Conservation (phyloP, 1,140 invertebrate genomes). For the Marisa cornuarietis region DNA sequence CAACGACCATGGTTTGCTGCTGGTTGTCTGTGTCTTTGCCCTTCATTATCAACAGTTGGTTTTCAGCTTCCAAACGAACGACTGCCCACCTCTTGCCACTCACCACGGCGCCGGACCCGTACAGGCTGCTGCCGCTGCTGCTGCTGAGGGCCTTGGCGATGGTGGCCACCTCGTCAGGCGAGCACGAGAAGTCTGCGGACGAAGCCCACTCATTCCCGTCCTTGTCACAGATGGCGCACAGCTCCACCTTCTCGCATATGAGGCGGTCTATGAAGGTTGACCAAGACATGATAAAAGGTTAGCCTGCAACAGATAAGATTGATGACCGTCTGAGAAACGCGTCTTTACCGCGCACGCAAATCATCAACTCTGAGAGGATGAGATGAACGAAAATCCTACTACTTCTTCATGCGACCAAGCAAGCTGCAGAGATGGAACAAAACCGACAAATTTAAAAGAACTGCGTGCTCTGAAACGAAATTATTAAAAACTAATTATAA, state of each 20-base stretch:
- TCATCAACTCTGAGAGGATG: not conserved
- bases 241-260: constrained; percentile 8
- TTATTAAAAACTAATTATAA: not conserved
- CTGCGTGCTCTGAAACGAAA: too few species aligned
- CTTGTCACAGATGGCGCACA: constrained; percentile 22
- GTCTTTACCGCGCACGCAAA: not conserved
- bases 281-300: constrained; percentile 25
- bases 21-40: constrained; percentile 26
- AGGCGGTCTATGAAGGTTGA: constrained; percentile 17
- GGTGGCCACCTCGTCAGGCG: constrained; percentile 19
- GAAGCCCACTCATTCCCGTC: constrained; percentile 22
- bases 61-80: constrained; percentile 19
- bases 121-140: constrained; percentile 15
- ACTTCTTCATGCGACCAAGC: not conserved
- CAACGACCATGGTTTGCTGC: constrained; percentile 21
- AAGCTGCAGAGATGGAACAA: not conserved
- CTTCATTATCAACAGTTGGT: constrained; percentile 14
- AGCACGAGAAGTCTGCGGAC: not conserved
- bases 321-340: too few species aligned
- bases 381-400: not conserved
- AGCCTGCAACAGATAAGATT: not conserved
- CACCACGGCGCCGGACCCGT: constrained; percentile 15
- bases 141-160: constrained; percentile 11
- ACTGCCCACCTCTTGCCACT: constrained; percentile 27
- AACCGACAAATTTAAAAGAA: not conserved